These are phyloP conservation scores for Ciconia boyciana DNA, from an alignment of 2,113 vertebrate species.

Conservation along the genomic window DNA sequence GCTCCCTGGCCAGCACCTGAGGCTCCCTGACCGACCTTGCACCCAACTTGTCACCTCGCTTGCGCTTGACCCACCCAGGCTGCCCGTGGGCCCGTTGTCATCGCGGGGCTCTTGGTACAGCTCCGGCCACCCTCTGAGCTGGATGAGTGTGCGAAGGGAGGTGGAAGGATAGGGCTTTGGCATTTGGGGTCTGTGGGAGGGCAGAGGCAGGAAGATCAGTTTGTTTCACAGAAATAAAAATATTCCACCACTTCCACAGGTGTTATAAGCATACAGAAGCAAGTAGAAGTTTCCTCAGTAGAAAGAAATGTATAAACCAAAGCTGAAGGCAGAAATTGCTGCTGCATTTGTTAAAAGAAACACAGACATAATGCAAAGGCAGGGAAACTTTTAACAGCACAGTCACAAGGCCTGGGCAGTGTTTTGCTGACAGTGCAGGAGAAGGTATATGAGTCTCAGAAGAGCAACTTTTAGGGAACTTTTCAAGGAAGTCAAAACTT, in stretches of 20 bases:
- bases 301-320: background rate
- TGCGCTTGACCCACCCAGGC: background rate
- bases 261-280: background rate
- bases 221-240: background rate
- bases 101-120: background rate
- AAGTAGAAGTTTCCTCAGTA: background rate
- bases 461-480: background rate
- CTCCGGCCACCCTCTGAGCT: background rate
- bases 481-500: background rate
- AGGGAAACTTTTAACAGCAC: background rate
- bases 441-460: background rate
- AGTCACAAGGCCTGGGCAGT: background rate
- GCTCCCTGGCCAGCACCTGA: background rate
- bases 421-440: background rate
- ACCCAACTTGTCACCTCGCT: background rate
- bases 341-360: background rate
- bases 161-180: background rate
- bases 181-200: background rate
- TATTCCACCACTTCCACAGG: background rate
- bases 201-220: background rate
- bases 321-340: background rate
- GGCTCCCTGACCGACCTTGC: background rate
- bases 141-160: background rate
- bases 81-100: background rate
- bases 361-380: background rate